phyloP scores from a whole-genome alignment of 2,888 invertebrate genomes.

The Lasioglossum morio region DNA sequence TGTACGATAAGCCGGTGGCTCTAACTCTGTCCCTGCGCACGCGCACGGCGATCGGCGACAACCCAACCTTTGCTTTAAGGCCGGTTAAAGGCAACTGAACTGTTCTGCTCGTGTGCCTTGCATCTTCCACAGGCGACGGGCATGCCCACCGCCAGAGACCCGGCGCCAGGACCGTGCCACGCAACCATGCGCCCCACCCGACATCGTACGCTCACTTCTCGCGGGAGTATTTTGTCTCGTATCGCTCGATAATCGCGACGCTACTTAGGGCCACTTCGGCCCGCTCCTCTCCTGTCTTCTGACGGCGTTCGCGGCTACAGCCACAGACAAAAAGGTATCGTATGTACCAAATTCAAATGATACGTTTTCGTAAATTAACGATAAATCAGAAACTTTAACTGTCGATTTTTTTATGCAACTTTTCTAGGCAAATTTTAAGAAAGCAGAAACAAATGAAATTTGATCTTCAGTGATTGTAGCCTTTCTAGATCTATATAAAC shows the following conservation, averaged over 20 bases:
- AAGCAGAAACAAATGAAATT: no score
- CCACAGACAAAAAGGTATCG: neutral
- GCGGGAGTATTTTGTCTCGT: constrained; percentile 26
- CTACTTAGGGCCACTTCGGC: constrained; percentile 14
- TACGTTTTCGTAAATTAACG: no score
- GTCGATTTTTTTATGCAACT: no score
- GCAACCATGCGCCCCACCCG: constrained; percentile 32
- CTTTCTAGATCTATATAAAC: no score
- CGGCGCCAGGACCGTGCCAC: constrained; percentile 67
- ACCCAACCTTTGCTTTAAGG: constrained; percentile 75
- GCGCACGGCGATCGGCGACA: constrained; percentile 63
- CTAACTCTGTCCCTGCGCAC: constrained; percentile 60
- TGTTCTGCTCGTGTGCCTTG: constrained; percentile 73
- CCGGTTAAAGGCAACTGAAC: constrained; percentile 82
- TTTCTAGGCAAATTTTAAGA: no score
- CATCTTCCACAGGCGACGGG: constrained; percentile 74
- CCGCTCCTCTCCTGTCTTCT: constrained; percentile 21
- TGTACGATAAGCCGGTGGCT: constrained; percentile 59
- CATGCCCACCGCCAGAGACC: constrained; percentile 73
- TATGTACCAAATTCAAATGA: no score
- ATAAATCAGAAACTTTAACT: no score
- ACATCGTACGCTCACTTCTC: neutral
- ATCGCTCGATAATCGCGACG: constrained; percentile 52
- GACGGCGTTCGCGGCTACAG: neutral
- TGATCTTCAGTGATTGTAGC: no score